A percentile compares a stretch with the other conserved stretches of the same genome.
These are phyloP conservation scores for Myoxocephalus aenaeus DNA, from an alignment of 2,797 vertebrate genomes.

Conservation along the genomic window DNA sequence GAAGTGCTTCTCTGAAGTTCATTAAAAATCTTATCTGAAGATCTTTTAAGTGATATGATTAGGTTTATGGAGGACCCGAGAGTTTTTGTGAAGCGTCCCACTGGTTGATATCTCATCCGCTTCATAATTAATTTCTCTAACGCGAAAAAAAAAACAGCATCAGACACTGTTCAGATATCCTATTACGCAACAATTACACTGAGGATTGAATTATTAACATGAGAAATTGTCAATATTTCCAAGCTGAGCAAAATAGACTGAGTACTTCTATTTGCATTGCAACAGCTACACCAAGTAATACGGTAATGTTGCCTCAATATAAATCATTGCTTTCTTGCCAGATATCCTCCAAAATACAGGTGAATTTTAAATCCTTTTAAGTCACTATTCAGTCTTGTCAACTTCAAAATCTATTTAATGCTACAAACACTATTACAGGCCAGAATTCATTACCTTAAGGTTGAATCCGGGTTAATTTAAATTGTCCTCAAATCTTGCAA, in stretches of 20 bases:
- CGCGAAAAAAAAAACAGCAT: conserved; percentile 50
- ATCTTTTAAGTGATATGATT: conserved; percentile 74
- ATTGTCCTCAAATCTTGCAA: conserved; percentile 54
- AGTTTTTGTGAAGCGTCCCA: conserved; percentile 61
- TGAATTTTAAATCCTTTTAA: conserved; percentile 15
- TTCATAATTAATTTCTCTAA: conserved; percentile 75
- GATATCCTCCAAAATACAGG: neutral
- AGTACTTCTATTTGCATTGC: conserved; percentile 1
- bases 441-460: conserved; percentile 40
- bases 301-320: conserved; percentile 2
- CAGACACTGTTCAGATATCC: conserved; percentile 62
- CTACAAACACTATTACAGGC: conserved; percentile 31
- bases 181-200: conserved; percentile 65
- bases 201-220: conserved; percentile 58
- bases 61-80: conserved; percentile 66
- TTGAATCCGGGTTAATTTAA: conserved; percentile 50
- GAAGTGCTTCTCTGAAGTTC: conserved; percentile 66
- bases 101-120: conserved; percentile 67
- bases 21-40: conserved; percentile 76
- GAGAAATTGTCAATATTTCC: conserved; percentile 51
- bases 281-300: conserved; percentile 10
- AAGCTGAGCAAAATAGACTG: conserved; percentile 3
- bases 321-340: conserved; percentile 19
- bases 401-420: conserved; percentile 43
- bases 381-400: conserved; percentile 34